Conservation (phyloP, 2,888 invertebrate species). For the Nephrotoma flavescens region DNA sequence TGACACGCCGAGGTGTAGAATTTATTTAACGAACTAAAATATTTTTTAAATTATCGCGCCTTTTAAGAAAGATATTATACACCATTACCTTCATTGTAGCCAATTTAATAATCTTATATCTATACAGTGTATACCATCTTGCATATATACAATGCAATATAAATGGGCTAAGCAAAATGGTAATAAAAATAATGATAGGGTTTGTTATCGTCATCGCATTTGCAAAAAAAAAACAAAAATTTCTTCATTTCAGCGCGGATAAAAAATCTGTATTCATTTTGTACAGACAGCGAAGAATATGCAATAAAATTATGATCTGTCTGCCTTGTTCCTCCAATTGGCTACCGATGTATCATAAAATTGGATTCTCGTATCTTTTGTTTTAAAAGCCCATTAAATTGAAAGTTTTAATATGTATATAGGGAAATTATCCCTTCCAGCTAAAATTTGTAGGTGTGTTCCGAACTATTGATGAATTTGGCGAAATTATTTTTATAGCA, state of each 20-base stretch:
- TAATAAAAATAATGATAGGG: background rate
- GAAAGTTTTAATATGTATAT: background rate
- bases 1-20: background rate
- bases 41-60: background rate
- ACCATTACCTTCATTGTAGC: background rate
- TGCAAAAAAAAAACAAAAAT: background rate
- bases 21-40: background rate
- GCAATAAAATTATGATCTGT: background rate
- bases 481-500: background rate
- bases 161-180: background rate
- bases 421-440: background rate
- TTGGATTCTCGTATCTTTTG: background rate
- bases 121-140: background rate
- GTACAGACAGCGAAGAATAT: background rate
- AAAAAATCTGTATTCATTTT: background rate
- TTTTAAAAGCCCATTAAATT: background rate
- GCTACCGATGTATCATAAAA: background rate
- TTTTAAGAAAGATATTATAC: background rate
- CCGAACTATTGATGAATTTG: background rate
- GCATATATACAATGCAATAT: background rate
- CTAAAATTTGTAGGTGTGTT: background rate
- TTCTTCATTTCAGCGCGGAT: background rate
- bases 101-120: background rate
- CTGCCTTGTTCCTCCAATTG: background rate
- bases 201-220: background rate